Evolutionary conservation across 2,113 vertebrate genomes (phyloP).

Genomic region (Platichthys stellatus): DNA sequence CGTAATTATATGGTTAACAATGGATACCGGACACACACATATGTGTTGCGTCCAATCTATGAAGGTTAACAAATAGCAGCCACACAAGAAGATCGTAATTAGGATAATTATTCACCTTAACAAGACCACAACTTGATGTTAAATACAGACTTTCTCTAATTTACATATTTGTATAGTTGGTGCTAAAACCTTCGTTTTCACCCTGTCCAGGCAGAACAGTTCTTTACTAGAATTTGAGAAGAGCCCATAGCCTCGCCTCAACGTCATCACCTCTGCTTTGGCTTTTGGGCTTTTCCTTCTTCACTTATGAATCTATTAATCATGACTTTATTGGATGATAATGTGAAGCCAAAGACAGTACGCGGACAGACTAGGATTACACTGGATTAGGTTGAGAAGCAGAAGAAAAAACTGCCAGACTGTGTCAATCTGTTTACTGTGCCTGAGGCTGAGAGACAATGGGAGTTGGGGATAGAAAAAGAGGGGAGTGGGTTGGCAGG

Average conservation of each 20-base stretch:
- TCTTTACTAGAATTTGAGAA: not conserved
- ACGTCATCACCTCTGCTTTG: not conserved
- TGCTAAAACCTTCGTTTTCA: not conserved
- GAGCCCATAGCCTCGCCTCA: not conserved
- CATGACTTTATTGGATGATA: slow-evolving; percentile 48
- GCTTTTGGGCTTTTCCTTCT: slow-evolving; percentile 11
- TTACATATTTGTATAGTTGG: not conserved
- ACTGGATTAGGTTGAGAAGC: slow-evolving; percentile 62
- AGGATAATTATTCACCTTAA: no score
- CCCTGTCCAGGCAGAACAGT: not conserved
- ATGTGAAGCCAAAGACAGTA: slow-evolving; percentile 41
- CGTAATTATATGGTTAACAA: no score
- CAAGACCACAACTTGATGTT: not conserved
- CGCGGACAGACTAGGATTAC: slow-evolving; percentile 60
- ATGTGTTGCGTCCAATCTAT: not conserved
- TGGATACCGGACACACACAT: no score
- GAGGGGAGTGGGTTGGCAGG: slow-evolving; percentile 33
- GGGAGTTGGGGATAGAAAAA: slow-evolving; percentile 28
- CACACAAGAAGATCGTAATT: no score
- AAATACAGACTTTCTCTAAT: not conserved
- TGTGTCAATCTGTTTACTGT: slow-evolving; percentile 58
- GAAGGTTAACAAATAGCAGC: not conserved
- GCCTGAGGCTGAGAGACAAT: slow-evolving; percentile 58
- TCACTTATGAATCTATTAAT: slow-evolving; percentile 42
- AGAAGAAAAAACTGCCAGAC: slow-evolving; percentile 22